phyloP scores from a whole-genome alignment of 2,113 vertebrate genomes.

The Gambusia holbrooki region DNA sequence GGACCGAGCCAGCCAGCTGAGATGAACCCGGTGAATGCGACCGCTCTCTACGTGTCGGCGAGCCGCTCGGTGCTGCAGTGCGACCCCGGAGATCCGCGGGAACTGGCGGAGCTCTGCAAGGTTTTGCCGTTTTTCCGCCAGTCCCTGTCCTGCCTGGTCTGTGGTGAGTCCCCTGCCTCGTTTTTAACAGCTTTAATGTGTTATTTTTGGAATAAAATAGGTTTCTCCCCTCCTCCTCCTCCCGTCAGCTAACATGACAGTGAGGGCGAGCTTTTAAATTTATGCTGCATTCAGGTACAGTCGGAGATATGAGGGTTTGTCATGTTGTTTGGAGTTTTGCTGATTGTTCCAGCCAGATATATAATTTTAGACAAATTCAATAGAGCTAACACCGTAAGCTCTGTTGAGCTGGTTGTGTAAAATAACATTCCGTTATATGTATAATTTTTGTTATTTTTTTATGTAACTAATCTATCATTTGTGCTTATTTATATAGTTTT shows the following conservation, averaged over 20 bases:
- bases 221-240: no score
- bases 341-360: not conserved
- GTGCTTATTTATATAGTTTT: not conserved
- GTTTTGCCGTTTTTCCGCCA: constrained; percentile 96
- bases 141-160: constrained; percentile 96
- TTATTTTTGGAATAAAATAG: no score
- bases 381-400: not conserved
- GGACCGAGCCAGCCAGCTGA: constrained; percentile 85
- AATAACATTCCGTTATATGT: not conserved
- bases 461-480: not conserved
- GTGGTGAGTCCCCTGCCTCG: constrained; percentile 82
- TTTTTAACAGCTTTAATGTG: not conserved
- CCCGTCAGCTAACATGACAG: not conserved
- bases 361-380: not conserved
- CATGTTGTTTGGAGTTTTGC: not conserved
- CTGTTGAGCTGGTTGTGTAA: not conserved
- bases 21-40: constrained; percentile 99
- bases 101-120: constrained; percentile 93
- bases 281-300: constrained; percentile 30
- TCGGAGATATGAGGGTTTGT: constrained; percentile 15
- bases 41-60: constrained; percentile 96
- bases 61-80: constrained; percentile 98
- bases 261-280: constrained; percentile 33
- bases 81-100: constrained; percentile 94
- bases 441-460: not conserved